phyloP scores from a whole-genome alignment of 2,888 invertebrate genomes.

The Metacarcinus magister region DNA sequence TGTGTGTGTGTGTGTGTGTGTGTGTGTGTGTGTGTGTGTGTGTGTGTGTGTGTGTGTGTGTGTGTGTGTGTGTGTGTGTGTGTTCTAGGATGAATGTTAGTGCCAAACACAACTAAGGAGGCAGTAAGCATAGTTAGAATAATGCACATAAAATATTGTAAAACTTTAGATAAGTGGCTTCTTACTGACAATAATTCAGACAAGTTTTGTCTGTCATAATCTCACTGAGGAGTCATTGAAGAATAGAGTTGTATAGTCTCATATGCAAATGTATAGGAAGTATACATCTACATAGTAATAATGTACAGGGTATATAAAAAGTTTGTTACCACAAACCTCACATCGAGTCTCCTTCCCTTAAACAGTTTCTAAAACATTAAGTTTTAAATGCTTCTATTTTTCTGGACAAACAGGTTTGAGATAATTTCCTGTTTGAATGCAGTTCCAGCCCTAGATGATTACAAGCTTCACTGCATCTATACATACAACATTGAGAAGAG shows the following conservation, averaged over 20 bases:
- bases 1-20: too few species aligned
- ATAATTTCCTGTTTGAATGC: neutral
- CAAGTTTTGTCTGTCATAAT: neutral
- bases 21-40: too few species aligned
- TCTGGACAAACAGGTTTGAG: neutral
- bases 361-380: neutral
- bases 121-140: neutral
- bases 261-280: neutral
- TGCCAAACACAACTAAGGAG: neutral
- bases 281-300: neutral
- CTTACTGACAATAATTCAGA: neutral
- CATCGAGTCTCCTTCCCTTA: neutral
- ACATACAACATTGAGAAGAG: neutral
- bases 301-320: too few species aligned
- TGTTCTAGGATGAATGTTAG: neutral
- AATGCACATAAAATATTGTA: neutral
- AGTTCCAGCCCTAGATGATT: neutral
- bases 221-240: neutral
- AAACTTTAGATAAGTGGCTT: neutral
- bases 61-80: neutral
- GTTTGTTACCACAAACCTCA: too few species aligned
- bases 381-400: neutral
- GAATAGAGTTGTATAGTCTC: neutral
- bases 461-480: neutral
- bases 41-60: too few species aligned